Percentiles rank a stretch among this genome's conserved stretches.
Conservation (phyloP, 2,888 invertebrate species). For the Argyresthia albistria region DNA sequence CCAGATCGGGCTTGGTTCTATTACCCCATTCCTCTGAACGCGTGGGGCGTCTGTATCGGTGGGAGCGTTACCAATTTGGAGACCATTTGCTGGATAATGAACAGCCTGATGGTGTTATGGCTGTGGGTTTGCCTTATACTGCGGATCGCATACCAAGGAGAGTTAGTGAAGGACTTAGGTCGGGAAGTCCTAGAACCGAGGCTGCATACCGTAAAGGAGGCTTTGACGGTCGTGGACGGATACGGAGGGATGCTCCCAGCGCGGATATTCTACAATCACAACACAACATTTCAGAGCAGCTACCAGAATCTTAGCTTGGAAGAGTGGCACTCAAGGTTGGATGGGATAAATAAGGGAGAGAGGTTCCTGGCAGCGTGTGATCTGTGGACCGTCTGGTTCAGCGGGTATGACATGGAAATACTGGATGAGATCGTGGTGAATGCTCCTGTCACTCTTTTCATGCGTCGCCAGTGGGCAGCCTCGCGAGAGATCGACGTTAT, state of each 20-base stretch:
- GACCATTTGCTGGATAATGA: conserved; percentile 25
- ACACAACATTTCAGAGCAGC: conserved; percentile 19
- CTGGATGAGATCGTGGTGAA: conserved; percentile 21
- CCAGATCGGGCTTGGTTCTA: background rate
- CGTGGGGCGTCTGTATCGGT: conserved; percentile 35
- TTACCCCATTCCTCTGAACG: conserved; percentile 14
- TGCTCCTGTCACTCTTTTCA: conserved; percentile 22
- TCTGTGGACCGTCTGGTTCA: conserved; percentile 12
- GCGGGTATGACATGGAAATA: conserved; percentile 23
- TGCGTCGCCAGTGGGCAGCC: conserved; percentile 42
- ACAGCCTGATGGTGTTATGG: conserved; percentile 33
- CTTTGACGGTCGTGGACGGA: conserved; percentile 23
- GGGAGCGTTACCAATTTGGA: conserved; percentile 23
- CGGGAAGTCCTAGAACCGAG: conserved; percentile 27
- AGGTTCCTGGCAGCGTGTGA: conserved; percentile 28
- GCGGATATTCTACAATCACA: conserved; percentile 18
- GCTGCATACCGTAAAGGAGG: conserved; percentile 23
- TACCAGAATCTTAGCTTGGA: conserved; percentile 16
- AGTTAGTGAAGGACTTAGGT: conserved; percentile 31
- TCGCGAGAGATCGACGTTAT: conserved; percentile 19
- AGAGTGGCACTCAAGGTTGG: conserved; percentile 17
- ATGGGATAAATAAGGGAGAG: conserved; percentile 25
- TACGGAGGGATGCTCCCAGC: conserved; percentile 27
- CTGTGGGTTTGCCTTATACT: conserved; percentile 41
- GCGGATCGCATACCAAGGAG: conserved; percentile 40